phyloP scores from a whole-genome alignment of 1,140 invertebrate species.

The Riptortus pedestris region DNA sequence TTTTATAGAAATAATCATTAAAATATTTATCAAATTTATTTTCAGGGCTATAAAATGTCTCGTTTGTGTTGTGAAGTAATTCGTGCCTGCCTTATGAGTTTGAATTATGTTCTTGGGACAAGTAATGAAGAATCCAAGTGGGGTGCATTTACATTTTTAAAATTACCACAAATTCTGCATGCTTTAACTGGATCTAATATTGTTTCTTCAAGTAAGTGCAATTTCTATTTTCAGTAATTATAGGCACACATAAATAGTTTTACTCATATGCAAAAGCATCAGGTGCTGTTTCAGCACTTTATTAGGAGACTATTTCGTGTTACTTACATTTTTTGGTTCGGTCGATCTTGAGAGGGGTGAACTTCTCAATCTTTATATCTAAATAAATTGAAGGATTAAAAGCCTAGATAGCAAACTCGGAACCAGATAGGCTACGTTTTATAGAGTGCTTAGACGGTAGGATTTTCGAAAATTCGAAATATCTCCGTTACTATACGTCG shows the following conservation, averaged over 20 bases:
- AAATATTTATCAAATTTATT: neutral
- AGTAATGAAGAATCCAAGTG: conserved; percentile 70
- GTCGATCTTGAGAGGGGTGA: too few relatives aligned
- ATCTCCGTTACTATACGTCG: too few relatives aligned
- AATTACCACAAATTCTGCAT: conserved; percentile 69
- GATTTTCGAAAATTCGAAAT: too few relatives aligned
- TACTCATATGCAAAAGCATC: too few relatives aligned
- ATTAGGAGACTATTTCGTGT: neutral
- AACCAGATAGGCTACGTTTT: too few relatives aligned
- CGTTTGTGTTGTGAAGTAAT: conserved; percentile 81
- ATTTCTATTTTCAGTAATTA: neutral
- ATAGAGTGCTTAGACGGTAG: too few relatives aligned
- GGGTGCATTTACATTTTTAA: conserved; percentile 86
- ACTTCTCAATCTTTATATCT: too few relatives aligned
- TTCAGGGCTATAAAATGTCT: conserved; percentile 30
- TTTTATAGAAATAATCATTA: neutral
- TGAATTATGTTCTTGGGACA: conserved; percentile 65
- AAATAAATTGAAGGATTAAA: too few relatives aligned
- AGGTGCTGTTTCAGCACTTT: too few relatives aligned
- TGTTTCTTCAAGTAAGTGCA: conserved; percentile 14
- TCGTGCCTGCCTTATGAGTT: conserved; percentile 74
- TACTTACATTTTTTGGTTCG: too few relatives aligned
- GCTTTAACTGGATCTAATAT: conserved; percentile 45
- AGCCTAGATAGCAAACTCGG: too few relatives aligned
- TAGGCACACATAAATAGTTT: too few relatives aligned